phyloP scores from a whole-genome alignment of 1,140 invertebrate species.

The Arion vulgaris region DNA sequence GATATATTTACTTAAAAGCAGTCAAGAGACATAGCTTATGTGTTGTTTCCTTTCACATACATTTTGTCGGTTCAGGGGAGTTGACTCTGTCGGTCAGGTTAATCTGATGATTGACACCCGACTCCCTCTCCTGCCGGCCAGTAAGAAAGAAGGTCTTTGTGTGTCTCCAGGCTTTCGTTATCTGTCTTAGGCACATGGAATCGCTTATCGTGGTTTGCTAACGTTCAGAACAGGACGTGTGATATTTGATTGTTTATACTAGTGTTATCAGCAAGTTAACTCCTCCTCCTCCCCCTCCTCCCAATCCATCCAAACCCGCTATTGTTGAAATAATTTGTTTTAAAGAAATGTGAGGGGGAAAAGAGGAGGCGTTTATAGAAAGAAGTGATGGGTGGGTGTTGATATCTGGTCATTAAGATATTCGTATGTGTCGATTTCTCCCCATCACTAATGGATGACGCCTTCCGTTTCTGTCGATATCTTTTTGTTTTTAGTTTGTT shows the following conservation, averaged over 20 bases:
- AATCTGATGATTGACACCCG: slow-evolving; percentile 4
- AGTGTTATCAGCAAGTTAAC: neutral
- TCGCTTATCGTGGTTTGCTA: neutral
- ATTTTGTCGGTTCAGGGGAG: neutral
- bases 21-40: neutral
- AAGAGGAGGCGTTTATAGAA: too few species aligned
- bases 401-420: too few species aligned
- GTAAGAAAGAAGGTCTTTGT: neutral
- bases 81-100: slow-evolving; percentile 3
- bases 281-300: neutral
- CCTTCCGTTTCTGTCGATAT: too few species aligned
- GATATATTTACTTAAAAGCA: neutral
- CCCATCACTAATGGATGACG: too few species aligned
- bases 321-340: neutral
- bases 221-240: neutral
- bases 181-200: neutral
- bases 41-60: neutral
- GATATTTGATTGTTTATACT: neutral
- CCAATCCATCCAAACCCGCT: too few species aligned
- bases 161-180: neutral
- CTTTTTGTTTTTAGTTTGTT: too few species aligned
- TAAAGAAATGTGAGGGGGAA: neutral
- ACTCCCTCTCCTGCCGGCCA: neutral
- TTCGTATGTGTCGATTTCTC: too few species aligned
- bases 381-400: too few species aligned